These are phyloP conservation scores for Dipodomys stephensi DNA, from an alignment of 2,113 vertebrate species.

Conservation along the genomic window DNA sequence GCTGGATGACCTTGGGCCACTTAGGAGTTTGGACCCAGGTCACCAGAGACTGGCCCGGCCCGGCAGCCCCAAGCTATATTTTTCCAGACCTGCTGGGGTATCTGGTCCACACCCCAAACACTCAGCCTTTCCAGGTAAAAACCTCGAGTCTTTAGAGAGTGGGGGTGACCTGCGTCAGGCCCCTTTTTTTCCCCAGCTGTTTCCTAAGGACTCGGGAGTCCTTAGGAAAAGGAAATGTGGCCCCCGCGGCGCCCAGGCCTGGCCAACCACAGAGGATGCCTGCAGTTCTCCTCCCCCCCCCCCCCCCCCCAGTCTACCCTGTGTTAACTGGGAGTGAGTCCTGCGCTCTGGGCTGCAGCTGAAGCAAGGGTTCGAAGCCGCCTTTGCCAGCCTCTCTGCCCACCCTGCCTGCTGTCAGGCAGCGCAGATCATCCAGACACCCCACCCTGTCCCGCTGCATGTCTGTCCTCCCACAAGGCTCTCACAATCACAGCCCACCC, in stretches of 20 bases:
- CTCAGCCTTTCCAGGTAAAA: neutral
- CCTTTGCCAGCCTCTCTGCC: neutral
- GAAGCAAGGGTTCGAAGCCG: too few species aligned
- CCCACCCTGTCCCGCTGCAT: neutral
- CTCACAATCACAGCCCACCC: neutral
- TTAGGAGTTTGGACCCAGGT: neutral
- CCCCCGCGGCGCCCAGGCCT: neutral
- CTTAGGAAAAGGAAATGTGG: neutral
- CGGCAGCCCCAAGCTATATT: neutral
- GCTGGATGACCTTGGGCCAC: neutral
- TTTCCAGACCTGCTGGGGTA: too few species aligned
- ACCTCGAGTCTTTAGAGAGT: too few species aligned
- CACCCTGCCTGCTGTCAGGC: neutral
- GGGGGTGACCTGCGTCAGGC: neutral
- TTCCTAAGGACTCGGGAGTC: neutral
- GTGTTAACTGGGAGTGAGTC: neutral
- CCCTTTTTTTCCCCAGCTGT: neutral
- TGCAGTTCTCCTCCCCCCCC: neutral
- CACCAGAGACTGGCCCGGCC: neutral
- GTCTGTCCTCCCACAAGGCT: neutral
- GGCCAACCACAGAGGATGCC: fast-evolving
- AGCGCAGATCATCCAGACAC: neutral
- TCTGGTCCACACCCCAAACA: neutral
- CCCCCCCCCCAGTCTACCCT: neutral
- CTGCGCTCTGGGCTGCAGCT: too few species aligned